Percentiles rank a stretch among this genome's conserved stretches.
phyloP scores from a whole-genome alignment of 1,140 invertebrate species.

The Plodia interpunctella region DNA sequence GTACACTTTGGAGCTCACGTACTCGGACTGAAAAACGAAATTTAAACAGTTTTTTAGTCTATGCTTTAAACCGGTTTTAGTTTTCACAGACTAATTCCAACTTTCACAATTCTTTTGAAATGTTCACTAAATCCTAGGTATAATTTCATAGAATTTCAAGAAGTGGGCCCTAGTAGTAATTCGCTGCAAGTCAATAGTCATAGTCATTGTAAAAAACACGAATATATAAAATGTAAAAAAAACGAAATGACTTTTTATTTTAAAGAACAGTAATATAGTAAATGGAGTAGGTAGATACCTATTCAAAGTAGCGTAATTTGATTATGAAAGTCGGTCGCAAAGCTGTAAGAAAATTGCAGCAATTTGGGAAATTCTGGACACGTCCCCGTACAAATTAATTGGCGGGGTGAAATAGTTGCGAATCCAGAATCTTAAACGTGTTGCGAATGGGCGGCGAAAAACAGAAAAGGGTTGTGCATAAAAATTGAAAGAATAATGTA shows the following conservation, averaged over 20 bases:
- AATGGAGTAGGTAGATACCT: too few relatives aligned
- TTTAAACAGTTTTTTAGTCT: constrained; percentile 17
- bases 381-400: constrained; percentile 2
- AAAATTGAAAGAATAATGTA: too few relatives aligned
- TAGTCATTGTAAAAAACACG: background rate
- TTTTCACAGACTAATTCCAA: too few relatives aligned
- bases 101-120: too few relatives aligned
- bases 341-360: constrained; percentile 3
- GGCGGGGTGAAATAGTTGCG: background rate
- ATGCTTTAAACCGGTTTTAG: too few relatives aligned
- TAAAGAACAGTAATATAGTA: background rate
- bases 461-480: too few relatives aligned
- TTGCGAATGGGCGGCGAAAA: background rate
- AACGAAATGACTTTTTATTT: too few relatives aligned
- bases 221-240: too few relatives aligned
- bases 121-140: too few relatives aligned
- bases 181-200: too few relatives aligned
- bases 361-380: background rate
- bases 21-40: constrained; percentile 84
- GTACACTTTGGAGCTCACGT: constrained; percentile 92
- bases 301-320: background rate
- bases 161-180: too few relatives aligned
- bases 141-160: too few relatives aligned
- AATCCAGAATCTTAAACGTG: constrained; percentile 4
- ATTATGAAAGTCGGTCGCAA: background rate